phyloP scores from a whole-genome alignment of 2,113 vertebrate species.

The Solea senegalensis region DNA sequence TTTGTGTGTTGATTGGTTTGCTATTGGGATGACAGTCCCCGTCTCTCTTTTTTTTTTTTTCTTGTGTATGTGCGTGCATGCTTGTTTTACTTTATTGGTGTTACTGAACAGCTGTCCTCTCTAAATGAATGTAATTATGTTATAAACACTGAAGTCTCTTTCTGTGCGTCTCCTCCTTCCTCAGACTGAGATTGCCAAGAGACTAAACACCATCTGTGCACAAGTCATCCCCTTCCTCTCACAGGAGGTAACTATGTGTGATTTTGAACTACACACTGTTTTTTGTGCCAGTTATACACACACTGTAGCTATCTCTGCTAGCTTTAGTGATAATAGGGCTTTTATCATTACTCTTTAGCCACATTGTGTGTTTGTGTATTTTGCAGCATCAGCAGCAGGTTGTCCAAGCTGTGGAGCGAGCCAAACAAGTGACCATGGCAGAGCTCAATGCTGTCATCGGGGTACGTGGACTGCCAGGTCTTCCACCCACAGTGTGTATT shows the following conservation, averaged over 20 bases:
- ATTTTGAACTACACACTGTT: conserved; percentile 44
- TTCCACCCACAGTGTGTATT: conserved; percentile 96
- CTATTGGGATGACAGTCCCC: conserved; percentile 1
- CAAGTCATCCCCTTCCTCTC: conserved; percentile 99
- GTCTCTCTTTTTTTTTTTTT: not conserved
- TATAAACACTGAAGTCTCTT: conserved; percentile 64
- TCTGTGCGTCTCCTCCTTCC: conserved; percentile 65
- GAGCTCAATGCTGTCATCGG: conserved; percentile 98
- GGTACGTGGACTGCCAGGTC: conserved; percentile 95
- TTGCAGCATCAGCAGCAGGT: conserved; percentile 96
- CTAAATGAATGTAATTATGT: conserved; percentile 70
- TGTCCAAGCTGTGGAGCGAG: conserved; percentile 95
- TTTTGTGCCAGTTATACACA: conserved; percentile 17
- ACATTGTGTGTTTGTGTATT: conserved; percentile 20
- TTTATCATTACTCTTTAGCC: not conserved
- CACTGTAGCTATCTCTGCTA: conserved; percentile 7
- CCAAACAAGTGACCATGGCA: conserved; percentile 99
- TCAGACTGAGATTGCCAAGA: conserved; percentile 97
- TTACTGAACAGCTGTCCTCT: conserved; percentile 70
- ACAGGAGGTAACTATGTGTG: conserved; percentile 90
- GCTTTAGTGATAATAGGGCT: conserved; percentile 11
- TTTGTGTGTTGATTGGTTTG: not conserved
- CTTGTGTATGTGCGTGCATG: not conserved
- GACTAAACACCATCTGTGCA: conserved; percentile 98
- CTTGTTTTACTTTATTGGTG: conserved; percentile 59